Conservation (phyloP, 2,113 vertebrate genomes). For the Ictidomys tridecemlineatus region DNA sequence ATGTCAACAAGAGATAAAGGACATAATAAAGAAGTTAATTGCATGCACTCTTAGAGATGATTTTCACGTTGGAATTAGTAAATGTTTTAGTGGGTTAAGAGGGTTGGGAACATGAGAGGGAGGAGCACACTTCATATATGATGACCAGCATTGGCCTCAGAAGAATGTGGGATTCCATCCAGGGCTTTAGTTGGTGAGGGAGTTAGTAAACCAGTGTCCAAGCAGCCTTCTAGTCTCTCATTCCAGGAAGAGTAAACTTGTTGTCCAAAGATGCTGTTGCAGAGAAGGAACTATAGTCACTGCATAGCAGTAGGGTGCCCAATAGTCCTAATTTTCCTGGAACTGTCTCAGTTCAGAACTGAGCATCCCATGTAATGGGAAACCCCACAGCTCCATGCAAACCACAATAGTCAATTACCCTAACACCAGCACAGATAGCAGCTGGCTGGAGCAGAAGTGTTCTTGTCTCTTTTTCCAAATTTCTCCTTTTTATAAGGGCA, state of each 20-base stretch:
- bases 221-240: not conserved
- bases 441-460: not conserved
- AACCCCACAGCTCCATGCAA: not conserved
- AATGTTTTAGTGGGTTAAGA: not conserved
- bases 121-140: not conserved
- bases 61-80: not conserved
- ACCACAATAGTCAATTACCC: not conserved
- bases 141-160: not conserved
- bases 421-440: not conserved
- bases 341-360: not conserved
- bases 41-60: not conserved
- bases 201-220: not conserved
- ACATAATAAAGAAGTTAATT: not conserved
- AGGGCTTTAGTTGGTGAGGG: not conserved
- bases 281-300: not conserved
- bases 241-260: not conserved
- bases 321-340: not conserved
- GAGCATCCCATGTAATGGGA: not conserved
- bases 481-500: not conserved
- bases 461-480: not conserved
- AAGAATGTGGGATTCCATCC: not conserved
- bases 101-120: not conserved
- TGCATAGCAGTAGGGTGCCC: not conserved
- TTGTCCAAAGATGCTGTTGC: not conserved
- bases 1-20: not conserved